Evolutionary conservation across 2,113 vertebrate species (phyloP).

Genomic region (Macrotis lagotis): DNA sequence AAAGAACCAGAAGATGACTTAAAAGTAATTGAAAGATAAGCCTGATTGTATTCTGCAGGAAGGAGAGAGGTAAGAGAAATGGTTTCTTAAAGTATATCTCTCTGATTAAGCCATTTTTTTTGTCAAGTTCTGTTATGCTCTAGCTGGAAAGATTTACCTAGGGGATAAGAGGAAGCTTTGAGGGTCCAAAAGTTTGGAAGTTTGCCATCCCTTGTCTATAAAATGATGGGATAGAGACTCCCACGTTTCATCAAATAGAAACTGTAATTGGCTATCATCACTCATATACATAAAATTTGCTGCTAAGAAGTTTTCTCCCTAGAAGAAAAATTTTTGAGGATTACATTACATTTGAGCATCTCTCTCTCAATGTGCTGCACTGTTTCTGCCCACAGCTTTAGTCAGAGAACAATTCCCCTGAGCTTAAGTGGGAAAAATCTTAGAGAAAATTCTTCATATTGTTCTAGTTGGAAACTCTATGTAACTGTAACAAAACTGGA

Average conservation of each 20-base stretch:
- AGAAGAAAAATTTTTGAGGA: background rate
- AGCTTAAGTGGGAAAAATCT: background rate
- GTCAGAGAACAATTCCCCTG: background rate
- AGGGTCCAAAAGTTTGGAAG: background rate
- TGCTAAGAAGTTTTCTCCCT: background rate
- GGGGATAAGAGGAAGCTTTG: background rate
- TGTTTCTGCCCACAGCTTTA: background rate
- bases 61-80: background rate
- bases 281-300: background rate
- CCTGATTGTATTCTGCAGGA: background rate
- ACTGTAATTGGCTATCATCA: background rate
- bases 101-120: background rate
- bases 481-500: background rate
- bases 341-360: background rate
- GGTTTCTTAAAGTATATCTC: background rate
- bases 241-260: background rate
- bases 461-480: background rate
- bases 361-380: background rate
- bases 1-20: background rate
- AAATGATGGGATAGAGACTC: background rate
- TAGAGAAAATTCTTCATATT: background rate
- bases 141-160: background rate
- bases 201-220: background rate
- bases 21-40: background rate
- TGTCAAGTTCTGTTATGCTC: background rate